Evolutionary conservation across 1,140 invertebrate genomes (phyloP), one percentile per base, ranked within the genome.

Genomic region (Papilio polytes): DNA sequence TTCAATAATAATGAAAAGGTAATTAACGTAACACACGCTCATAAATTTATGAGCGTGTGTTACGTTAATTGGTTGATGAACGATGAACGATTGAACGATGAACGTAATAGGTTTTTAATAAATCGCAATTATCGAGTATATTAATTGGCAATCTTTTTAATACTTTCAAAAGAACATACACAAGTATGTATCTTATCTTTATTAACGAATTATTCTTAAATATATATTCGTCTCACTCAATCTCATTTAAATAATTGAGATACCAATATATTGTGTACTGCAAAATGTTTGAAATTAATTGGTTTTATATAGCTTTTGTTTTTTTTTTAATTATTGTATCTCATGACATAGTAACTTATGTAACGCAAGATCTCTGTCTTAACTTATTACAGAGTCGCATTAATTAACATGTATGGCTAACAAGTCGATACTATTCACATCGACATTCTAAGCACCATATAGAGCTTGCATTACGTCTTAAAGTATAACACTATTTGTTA

Each of bases 361-460:
- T 63, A 63, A 63, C 59, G 10, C 3, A 63, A 63, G 10, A 63
- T 13, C 59, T 63, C 22, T 20, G 26, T 41, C 36, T 41, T 10
- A 26, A 63, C 59, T 63, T 4, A 63, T 63, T 63, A 26, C 59
- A 26, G 59, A 63, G 22, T 63, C 59, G 59, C 22, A 63, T 22
- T 63, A 63, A 63, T 63, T 63, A 63, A 63, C 20, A 26, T 63
- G 9, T 26, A 63, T 31, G 59, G 22, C 36, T 80, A 73, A 76
- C 74, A 79, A 73, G 56, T 72, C 76, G 36, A 72, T 59, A 26
- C 22, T 63, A 13, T 26, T 41, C 22, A 44, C 74, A 59, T 51
- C 36, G 59, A 78, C 82, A 83, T 82, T 84, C 80, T 81, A 83
- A 74, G 59, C 20, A 63, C 10, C 22, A 63, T 63, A 63, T 63